These are phyloP conservation scores for Halichoeres trimaculatus DNA, from an alignment of 2,113 vertebrate species.

Conservation along the genomic window DNA sequence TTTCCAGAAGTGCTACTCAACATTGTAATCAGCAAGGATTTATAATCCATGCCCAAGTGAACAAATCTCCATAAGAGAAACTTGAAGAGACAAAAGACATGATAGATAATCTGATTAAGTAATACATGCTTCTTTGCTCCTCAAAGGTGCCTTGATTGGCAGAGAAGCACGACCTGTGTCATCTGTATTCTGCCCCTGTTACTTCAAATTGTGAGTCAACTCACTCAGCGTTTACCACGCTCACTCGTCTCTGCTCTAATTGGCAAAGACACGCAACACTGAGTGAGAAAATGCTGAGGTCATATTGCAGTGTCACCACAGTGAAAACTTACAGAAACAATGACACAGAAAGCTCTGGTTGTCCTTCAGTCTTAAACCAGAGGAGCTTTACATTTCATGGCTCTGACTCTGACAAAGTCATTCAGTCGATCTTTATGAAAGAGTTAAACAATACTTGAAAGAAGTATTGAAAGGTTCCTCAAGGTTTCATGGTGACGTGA, in stretches of 20 bases:
- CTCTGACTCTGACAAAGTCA: constrained; percentile 1
- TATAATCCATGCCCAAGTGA: too few species aligned
- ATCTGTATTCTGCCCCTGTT: background rate
- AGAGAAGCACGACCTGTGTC: background rate
- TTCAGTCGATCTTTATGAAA: background rate
- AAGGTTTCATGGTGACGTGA: constrained; percentile 10
- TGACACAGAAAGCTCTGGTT: background rate
- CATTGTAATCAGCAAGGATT: too few species aligned
- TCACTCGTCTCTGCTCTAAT: constrained; percentile 21
- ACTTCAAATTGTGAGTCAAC: constrained; percentile 33
- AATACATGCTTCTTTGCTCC: background rate
- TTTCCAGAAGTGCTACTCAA: too few species aligned
- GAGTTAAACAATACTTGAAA: constrained; percentile 1
- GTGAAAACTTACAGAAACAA: background rate
- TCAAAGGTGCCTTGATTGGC: constrained; percentile 6
- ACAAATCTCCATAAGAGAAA: background rate
- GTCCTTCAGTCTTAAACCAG: background rate
- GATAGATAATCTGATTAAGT: background rate
- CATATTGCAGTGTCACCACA: background rate
- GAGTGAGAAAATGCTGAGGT: background rate
- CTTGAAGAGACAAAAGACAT: background rate
- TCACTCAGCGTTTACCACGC: constrained; percentile 10
- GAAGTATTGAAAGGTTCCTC: constrained; percentile 8
- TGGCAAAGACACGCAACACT: constrained; percentile 5
- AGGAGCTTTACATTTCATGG: background rate